phyloP scores from a whole-genome alignment of 2,888 invertebrate species.

The Coleophora flavipennella region DNA sequence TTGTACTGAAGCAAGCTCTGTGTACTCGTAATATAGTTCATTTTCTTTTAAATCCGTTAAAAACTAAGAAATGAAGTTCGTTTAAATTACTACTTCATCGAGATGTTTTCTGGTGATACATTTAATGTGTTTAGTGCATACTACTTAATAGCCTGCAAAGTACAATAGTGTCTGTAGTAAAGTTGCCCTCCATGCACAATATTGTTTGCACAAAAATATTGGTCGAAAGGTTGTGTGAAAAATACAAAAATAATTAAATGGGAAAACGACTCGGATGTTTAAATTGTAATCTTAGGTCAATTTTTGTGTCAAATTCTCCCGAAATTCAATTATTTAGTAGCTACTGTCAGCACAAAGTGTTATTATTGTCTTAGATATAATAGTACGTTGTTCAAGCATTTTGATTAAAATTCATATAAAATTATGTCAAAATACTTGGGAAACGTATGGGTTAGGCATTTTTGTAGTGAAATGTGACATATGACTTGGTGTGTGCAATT shows the following conservation, averaged over 20 bases:
- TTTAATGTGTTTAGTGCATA: constrained; percentile 18
- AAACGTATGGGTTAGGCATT: constrained; percentile 18
- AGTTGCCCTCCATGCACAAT: constrained; percentile 16
- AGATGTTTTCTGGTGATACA: too few species aligned
- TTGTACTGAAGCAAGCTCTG: constrained; percentile 23
- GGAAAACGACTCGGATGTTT: constrained; percentile 7
- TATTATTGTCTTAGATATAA: constrained; percentile 36
- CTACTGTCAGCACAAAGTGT: constrained; percentile 35
- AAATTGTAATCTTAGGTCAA: constrained; percentile 64
- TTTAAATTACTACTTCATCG: too few species aligned
- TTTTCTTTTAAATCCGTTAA: constrained; percentile 9
- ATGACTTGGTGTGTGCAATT: constrained; percentile 27
- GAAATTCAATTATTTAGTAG: constrained; percentile 72
- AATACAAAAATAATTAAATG: too few species aligned
- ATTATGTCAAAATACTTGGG: constrained; percentile 24
- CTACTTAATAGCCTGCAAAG: constrained; percentile 62
- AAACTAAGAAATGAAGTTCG: too few species aligned
- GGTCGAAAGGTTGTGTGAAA: background rate
- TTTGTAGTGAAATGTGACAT: constrained; percentile 24
- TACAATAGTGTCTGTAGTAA: constrained; percentile 56
- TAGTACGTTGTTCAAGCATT: constrained; percentile 36
- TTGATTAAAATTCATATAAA: constrained; percentile 16
- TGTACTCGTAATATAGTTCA: constrained; percentile 3
- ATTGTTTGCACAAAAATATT: constrained; percentile 28
- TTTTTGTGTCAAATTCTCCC: constrained; percentile 72